Percentiles rank a stretch among this genome's conserved stretches.
These are phyloP conservation scores for Dasysyrphus tricinctus DNA, from an alignment of 2,888 invertebrate genomes.

Conservation along the genomic window DNA sequence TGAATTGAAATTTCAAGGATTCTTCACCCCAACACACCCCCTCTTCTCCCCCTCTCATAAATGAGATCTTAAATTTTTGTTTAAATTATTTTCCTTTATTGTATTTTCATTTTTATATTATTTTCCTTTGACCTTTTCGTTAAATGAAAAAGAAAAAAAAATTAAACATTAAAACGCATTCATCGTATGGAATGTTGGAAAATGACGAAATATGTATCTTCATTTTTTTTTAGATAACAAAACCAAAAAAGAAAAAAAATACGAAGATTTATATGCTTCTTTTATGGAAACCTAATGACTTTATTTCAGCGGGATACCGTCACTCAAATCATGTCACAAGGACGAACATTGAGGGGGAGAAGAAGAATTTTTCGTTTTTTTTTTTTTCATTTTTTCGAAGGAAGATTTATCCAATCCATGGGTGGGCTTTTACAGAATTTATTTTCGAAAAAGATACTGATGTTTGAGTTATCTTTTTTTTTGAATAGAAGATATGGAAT, in stretches of 20 bases:
- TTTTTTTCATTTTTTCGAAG: slow-evolving; percentile 10
- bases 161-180: slow-evolving; percentile 5
- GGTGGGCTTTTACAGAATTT: slow-evolving; percentile 44
- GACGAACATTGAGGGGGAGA: not conserved
- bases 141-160: not conserved
- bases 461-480: slow-evolving; percentile 17
- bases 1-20: slow-evolving; percentile 52
- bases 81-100: slow-evolving; percentile 8
- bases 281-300: slow-evolving; percentile 58
- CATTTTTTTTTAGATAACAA: slow-evolving; percentile 43
- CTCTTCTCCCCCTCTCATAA: not conserved
- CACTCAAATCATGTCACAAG: slow-evolving; percentile 31
- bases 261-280: slow-evolving; percentile 41
- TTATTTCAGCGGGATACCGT: slow-evolving; percentile 62
- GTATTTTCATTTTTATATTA: not conserved
- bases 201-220: slow-evolving; percentile 49
- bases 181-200: slow-evolving; percentile 18
- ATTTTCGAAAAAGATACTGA: slow-evolving; percentile 56
- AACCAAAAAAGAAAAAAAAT: not conserved
- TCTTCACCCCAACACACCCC: not conserved
- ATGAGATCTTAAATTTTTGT: slow-evolving; percentile 31
- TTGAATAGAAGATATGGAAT: not conserved
- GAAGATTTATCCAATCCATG: slow-evolving; percentile 21
- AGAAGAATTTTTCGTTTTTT: not conserved
- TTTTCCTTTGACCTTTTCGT: slow-evolving; percentile 16